Evolutionary conservation across 1,140 invertebrate species (phyloP).

Genomic region (Centruroides sculpturatus): DNA sequence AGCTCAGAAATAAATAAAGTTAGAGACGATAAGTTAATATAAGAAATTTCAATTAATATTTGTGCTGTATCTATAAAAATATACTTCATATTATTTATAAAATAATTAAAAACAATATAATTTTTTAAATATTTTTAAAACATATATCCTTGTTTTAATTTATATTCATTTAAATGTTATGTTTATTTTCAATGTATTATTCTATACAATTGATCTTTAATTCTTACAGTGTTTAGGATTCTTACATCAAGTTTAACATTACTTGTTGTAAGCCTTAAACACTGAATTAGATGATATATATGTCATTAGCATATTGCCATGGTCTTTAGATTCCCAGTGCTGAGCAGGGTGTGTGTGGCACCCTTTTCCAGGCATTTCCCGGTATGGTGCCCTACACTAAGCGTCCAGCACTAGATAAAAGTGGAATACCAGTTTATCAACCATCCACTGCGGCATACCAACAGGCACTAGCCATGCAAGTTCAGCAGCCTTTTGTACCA

Average conservation of each 20-base stretch:
- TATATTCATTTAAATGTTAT: too few relatives aligned
- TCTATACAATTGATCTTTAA: not conserved
- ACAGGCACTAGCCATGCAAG: slow-evolving; percentile 63
- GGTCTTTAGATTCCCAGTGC: not conserved
- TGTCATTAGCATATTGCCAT: too few relatives aligned
- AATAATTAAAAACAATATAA: too few relatives aligned
- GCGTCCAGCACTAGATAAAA: slow-evolving; percentile 76
- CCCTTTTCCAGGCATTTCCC: slow-evolving; percentile 12
- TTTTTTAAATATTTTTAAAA: too few relatives aligned
- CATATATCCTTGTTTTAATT: too few relatives aligned
- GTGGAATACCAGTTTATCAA: slow-evolving; percentile 87
- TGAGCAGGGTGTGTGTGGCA: not conserved
- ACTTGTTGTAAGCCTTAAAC: not conserved
- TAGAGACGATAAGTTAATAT: too few relatives aligned
- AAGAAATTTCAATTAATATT: too few relatives aligned
- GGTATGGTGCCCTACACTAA: slow-evolving; percentile 81
- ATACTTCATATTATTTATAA: too few relatives aligned
- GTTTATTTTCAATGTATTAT: not conserved
- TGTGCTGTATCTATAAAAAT: too few relatives aligned
- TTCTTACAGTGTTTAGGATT: not conserved
- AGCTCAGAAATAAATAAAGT: too few relatives aligned
- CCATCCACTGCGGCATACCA: slow-evolving; percentile 74
- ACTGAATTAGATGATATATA: not conserved
- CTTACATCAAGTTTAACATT: not conserved
- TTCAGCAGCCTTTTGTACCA: slow-evolving; percentile 63